Evolutionary conservation across 2,888 invertebrate species (phyloP), one percentile per base, ranked within the genome.

Genomic region (Mystacides longicornis): DNA sequence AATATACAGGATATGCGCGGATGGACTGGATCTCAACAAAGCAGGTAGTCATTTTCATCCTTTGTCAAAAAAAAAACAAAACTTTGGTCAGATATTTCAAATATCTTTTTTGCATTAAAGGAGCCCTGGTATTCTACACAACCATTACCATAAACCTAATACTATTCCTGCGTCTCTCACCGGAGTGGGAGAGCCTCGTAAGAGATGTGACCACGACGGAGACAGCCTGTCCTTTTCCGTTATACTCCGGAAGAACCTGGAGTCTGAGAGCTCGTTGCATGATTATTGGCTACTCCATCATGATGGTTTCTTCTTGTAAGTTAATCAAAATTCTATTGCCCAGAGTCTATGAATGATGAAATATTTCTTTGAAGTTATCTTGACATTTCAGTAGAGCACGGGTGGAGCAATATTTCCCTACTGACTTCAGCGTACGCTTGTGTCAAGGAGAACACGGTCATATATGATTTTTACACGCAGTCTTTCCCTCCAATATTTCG

Each of bases 301-400:
- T 48, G 22, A 3, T 48, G n/a, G 18, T 48, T n/a, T 48, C 48
- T 23, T 45, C 45, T 20, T 21, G 45, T 45, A 19, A 45, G 21
- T 21, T 3, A 19, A 3, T 19, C 20, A 43, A 16, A n/a, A 43
- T n/a, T 16, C 4, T 16, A 5, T 16, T 16, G 11, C 43, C 18
- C 16, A 7, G 43, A 14, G 11, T n/a, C 43, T n/a, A 7, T 11
- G 18, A 43, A 43, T 43, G 43, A 16, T 43, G 16, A 43, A 43
- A 43, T 14, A 18, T 11, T 43, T 43, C 11, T 11, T 27, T 27
- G 27, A 5, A 7, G 43, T 43, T 4, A n/a, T 16, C 18, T 47
- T 19, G n/a, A n/a, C 7, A 11, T 45, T 37, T 1, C 48, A 53
- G 53, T 48, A 21, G 53, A 53, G 31, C 53, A 53, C 18, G 16